phyloP scores from a whole-genome alignment of 2,113 vertebrate species.

The Lagopus leucura region DNA sequence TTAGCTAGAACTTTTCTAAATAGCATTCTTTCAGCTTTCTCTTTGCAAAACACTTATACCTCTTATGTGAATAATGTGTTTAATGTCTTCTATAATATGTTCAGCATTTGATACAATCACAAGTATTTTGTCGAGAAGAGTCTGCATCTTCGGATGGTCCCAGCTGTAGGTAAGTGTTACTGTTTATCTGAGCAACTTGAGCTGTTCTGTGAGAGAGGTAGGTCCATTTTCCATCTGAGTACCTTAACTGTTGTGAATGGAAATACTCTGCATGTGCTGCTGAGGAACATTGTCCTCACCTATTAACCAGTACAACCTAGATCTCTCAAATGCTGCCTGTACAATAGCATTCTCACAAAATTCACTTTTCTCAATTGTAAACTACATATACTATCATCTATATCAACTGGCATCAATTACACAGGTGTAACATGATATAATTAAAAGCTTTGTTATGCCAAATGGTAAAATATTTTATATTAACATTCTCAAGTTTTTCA shows the following conservation, averaged over 20 bases:
- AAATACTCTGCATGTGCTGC: neutral
- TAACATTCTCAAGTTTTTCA: neutral
- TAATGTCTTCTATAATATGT: neutral
- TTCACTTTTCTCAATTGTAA: neutral
- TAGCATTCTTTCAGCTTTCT: neutral
- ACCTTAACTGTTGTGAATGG: neutral
- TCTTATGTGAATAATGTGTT: neutral
- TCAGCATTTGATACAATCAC: neutral
- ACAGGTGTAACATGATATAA: neutral
- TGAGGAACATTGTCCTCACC: neutral
- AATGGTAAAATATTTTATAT: constrained; percentile 13
- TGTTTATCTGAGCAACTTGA: neutral
- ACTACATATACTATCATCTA: neutral
- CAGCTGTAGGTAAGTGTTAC: neutral
- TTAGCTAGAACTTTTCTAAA: neutral
- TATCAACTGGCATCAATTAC: constrained; percentile 5
- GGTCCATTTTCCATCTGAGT: neutral
- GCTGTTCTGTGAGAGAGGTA: neutral
- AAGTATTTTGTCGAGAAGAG: neutral
- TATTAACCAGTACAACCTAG: neutral
- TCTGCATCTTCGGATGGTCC: neutral
- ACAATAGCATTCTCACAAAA: neutral
- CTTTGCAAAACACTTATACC: neutral
- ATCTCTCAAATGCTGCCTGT: neutral
- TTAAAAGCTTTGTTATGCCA: constrained; percentile 14